A percentile compares a stretch with the other conserved stretches of the same genome.
These are phyloP conservation scores for Dallia pectoralis DNA, from an alignment of 2,797 vertebrate genomes.

Conservation along the genomic window DNA sequence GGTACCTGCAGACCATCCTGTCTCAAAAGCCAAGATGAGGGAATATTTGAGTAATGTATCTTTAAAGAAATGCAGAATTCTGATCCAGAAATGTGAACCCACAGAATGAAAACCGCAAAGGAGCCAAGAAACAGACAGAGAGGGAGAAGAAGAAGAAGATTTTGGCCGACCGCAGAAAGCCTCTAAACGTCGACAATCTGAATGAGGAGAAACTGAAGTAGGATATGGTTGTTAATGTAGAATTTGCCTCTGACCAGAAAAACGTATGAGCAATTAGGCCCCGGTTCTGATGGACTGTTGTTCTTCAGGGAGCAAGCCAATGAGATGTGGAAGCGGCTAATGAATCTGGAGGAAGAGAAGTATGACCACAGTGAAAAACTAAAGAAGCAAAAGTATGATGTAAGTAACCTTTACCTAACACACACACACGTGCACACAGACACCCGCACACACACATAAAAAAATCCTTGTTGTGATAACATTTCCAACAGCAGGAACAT, in stretches of 20 bases:
- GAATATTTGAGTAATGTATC: neutral
- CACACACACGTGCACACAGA: neutral
- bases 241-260: neutral
- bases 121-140: constrained; percentile 96
- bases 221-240: neutral
- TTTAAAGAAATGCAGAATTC: neutral
- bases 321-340: constrained; percentile 77
- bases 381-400: constrained; percentile 81
- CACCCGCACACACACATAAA: neutral
- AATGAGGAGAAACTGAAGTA: constrained; percentile 80
- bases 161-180: constrained; percentile 90
- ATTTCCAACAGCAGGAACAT: neutral
- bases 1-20: neutral
- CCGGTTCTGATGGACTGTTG: constrained; percentile 8
- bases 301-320: constrained; percentile 75
- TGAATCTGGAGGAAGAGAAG: constrained; percentile 78
- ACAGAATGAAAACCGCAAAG: constrained; percentile 68
- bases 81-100: constrained; percentile 11
- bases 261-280: neutral
- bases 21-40: too few species aligned
- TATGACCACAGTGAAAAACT: constrained; percentile 78
- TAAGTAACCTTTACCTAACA: constrained; percentile 71
- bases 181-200: constrained; percentile 79
- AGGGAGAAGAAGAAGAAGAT: constrained; percentile 98
- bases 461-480: neutral